Evolutionary conservation across 2,113 vertebrate species (phyloP).

Genomic region (Acanthochromis polyacanthus): DNA sequence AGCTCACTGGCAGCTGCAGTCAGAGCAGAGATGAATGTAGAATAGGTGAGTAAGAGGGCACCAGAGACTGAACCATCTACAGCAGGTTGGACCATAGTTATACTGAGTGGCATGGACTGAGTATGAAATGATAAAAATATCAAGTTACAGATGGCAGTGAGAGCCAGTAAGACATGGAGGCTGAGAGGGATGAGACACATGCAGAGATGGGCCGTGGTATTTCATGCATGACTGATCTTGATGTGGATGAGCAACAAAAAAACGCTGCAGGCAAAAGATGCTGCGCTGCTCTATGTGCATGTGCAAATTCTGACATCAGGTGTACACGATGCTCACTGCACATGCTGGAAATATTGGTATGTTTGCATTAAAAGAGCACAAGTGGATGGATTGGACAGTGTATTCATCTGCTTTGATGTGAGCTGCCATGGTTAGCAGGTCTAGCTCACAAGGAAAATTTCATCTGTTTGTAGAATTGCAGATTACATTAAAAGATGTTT

Average conservation of each 20-base stretch:
- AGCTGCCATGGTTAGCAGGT: too few relatives aligned
- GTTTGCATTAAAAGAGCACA: too few relatives aligned
- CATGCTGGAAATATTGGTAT: not conserved
- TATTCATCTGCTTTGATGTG: too few relatives aligned
- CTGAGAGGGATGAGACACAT: not conserved
- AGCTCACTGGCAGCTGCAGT: not conserved
- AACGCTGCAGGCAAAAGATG: slow-evolving; percentile 20
- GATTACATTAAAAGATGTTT: too few relatives aligned
- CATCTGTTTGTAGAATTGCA: too few relatives aligned
- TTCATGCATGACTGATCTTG: slow-evolving; percentile 39
- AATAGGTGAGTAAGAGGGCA: slow-evolving; percentile 16
- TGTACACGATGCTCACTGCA: not conserved
- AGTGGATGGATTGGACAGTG: too few relatives aligned
- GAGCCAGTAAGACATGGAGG: not conserved
- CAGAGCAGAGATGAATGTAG: not conserved
- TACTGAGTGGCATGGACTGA: not conserved
- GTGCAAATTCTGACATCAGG: slow-evolving; percentile 7
- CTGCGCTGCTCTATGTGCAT: slow-evolving; percentile 14
- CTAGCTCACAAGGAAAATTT: too few relatives aligned
- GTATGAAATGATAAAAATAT: slow-evolving; percentile 5
- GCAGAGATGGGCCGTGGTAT: not conserved
- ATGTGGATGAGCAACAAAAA: slow-evolving; percentile 42
- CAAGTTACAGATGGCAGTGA: slow-evolving; percentile 9
- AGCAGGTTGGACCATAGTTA: not conserved
- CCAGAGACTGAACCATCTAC: slow-evolving; percentile 1